Evolutionary conservation across 2,797 vertebrate species (phyloP).

Genomic region (Toxotes lorentzi): DNA sequence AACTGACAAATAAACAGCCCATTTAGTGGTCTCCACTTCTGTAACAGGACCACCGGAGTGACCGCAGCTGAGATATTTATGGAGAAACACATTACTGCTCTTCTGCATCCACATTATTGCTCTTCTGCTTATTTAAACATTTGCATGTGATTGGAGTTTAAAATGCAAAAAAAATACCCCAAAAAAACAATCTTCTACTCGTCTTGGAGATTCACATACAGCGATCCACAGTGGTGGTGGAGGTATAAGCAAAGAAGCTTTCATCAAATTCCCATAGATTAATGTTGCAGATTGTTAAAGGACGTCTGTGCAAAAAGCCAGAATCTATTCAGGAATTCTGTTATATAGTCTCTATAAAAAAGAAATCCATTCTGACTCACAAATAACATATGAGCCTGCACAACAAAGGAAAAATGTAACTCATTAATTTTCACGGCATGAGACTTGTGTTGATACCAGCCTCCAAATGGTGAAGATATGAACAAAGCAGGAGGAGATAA

Average conservation of each 20-base stretch:
- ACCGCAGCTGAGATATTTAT: constrained; percentile 66
- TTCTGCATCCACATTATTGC: constrained; percentile 45
- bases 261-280: constrained; percentile 23
- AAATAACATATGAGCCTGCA: constrained; percentile 25
- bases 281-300: constrained; percentile 27
- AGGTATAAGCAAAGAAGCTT: constrained; percentile 1
- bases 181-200: constrained; percentile 3
- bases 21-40: constrained; percentile 56
- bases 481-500: constrained; percentile 58
- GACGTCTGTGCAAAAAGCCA: constrained; percentile 10
- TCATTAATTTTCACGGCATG: constrained; percentile 64
- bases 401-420: constrained; percentile 48
- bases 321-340: constrained; percentile 33
- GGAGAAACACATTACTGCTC: constrained; percentile 45
- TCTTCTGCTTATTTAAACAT: constrained; percentile 47
- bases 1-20: constrained; percentile 71
- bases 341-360: constrained; percentile 9
- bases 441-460: constrained; percentile 45
- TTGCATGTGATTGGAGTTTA: constrained; percentile 26
- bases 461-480: constrained; percentile 54
- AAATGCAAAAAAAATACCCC: neutral
- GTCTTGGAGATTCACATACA: constrained; percentile 6
- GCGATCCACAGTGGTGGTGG: neutral
- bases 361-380: constrained; percentile 27
- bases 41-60: constrained; percentile 65